Conservation (phyloP, 2,888 invertebrate species). For the Malacosoma neustria region DNA sequence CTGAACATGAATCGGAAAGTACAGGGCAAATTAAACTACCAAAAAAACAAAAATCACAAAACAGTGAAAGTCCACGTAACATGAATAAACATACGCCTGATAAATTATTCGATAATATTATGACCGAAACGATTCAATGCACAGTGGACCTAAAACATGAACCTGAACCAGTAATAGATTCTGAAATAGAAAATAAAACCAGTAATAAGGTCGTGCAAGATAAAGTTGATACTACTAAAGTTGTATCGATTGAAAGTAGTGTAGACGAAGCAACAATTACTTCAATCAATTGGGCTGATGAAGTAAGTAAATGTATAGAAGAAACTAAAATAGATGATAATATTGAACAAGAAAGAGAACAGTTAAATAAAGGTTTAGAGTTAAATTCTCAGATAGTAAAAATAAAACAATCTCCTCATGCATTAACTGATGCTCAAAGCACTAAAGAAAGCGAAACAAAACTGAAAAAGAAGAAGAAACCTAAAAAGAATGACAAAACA, state of each 20-base stretch:
- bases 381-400: neutral
- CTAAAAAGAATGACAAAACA: slow-evolving; percentile 28
- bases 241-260: neutral
- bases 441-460: slow-evolving; percentile 14
- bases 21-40: slow-evolving; percentile 13
- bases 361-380: neutral
- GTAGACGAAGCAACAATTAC: neutral
- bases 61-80: too few species aligned
- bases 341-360: neutral
- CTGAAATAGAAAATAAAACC: neutral
- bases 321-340: neutral
- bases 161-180: neutral
- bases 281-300: neutral
- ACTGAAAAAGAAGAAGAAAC: slow-evolving; percentile 38
- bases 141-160: neutral
- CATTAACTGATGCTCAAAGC: neutral
- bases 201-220: too few species aligned
- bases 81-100: neutral
- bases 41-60: slow-evolving; percentile 12
- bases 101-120: neutral
- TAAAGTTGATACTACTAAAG: too few species aligned
- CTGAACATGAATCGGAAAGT: neutral
- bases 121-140: slow-evolving; percentile 1
- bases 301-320: neutral
- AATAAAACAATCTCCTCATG: neutral